Percentiles rank a stretch among this genome's conserved stretches.
Conservation (phyloP, 2,113 vertebrate species). For the Dendrocopos noguchii region DNA sequence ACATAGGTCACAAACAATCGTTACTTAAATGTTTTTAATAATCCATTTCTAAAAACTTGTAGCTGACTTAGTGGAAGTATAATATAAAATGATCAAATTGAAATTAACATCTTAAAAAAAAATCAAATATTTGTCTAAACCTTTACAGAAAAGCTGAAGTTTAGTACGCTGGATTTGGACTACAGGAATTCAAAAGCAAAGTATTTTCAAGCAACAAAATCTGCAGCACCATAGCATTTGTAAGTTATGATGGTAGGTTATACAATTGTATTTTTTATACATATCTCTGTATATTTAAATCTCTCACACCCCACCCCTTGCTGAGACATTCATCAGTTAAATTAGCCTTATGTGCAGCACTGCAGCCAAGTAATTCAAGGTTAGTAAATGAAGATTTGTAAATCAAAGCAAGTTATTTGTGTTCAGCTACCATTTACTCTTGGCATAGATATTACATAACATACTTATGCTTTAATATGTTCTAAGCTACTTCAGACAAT, state of each 20-base stretch:
- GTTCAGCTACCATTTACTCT: neutral
- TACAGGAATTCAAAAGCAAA: neutral
- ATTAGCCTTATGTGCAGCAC: neutral
- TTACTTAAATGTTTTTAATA: neutral
- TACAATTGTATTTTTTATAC: neutral
- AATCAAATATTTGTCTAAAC: neutral
- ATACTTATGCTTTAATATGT: neutral
- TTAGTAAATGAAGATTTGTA: neutral
- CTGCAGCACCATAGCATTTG: neutral
- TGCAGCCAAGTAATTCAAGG: neutral
- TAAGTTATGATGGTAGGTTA: neutral
- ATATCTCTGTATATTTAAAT: too few relatives aligned
- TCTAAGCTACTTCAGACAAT: neutral
- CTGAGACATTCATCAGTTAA: neutral
- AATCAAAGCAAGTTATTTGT: neutral
- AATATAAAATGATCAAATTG: neutral
- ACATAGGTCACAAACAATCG: neutral
- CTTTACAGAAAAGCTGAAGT: neutral
- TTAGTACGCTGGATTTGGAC: neutral
- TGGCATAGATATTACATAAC: neutral
- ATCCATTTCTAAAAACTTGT: neutral
- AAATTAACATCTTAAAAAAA: neutral
- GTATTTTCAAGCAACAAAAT: neutral
- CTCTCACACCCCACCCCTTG: neutral
- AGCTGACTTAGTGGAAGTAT: neutral